Percentiles rank a stretch among this genome's conserved stretches.
Evolutionary conservation across 2,113 vertebrate species (phyloP).

Genomic region (Danio rerio): GRCz12tu NC_133177.1:29710501-29711000

Average conservation of each 20-base stretch:
- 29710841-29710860: too few relatives aligned
- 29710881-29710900: not conserved
- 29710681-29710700: not conserved
- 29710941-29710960: not conserved
- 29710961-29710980: not conserved
- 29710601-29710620: not conserved
- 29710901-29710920: not conserved
- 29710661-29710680: conserved; percentile 8
- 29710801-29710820: not conserved
- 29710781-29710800: not conserved
- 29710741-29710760: conserved; percentile 4
- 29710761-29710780: not conserved
- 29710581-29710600: not conserved
- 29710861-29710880: too few relatives aligned
- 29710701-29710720: not conserved
- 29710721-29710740: not conserved
- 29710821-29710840: not conserved
- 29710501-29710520: conserved; percentile 43
- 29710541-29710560: conserved; percentile 53
- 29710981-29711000: not conserved
- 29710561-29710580: conserved; percentile 28
- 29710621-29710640: not conserved
- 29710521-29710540: conserved; percentile 55
- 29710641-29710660: conserved; percentile 3
- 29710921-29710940: not conserved